These are phyloP conservation scores for Paradoxurus hermaphroditus DNA, from an alignment of 2,113 vertebrate genomes.

Conservation along the genomic window DNA sequence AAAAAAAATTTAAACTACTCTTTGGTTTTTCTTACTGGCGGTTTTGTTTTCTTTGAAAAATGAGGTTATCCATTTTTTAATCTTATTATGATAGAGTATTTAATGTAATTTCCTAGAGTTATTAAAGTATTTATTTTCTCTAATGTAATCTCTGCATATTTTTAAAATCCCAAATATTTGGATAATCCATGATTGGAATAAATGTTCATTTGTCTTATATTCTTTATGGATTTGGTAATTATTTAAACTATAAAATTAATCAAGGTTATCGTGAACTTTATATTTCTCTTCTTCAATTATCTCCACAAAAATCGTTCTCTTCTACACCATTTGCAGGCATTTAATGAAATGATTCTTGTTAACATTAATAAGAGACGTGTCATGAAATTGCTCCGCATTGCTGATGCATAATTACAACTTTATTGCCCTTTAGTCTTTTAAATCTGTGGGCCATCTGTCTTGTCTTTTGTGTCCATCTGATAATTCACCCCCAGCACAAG, in stretches of 20 bases:
- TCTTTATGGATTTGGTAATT: background rate
- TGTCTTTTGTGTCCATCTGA: conserved; percentile 6
- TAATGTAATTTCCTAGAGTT: background rate
- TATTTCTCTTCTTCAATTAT: background rate
- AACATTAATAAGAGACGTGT: background rate
- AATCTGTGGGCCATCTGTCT: background rate
- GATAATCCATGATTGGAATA: background rate
- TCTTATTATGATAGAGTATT: background rate
- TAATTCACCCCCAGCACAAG: background rate
- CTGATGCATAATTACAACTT: background rate
- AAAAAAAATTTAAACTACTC: background rate
- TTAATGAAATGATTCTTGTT: conserved; percentile 18
- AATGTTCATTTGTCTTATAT: background rate
- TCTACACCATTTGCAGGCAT: background rate
- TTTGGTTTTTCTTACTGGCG: conserved; percentile 10
- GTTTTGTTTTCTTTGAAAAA: conserved; percentile 26
- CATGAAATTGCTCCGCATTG: conserved; percentile 31
- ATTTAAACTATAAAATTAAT: conserved; percentile 1
- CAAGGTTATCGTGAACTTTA: background rate
- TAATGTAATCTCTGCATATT: background rate
- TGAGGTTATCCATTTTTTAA: background rate
- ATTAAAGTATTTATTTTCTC: background rate
- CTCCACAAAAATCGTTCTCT: background rate
- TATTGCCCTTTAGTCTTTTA: background rate
- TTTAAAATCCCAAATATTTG: background rate